These are phyloP conservation scores for Poecilia velifera DNA, from an alignment of 2,797 vertebrate genomes.

Conservation along the genomic window DNA sequence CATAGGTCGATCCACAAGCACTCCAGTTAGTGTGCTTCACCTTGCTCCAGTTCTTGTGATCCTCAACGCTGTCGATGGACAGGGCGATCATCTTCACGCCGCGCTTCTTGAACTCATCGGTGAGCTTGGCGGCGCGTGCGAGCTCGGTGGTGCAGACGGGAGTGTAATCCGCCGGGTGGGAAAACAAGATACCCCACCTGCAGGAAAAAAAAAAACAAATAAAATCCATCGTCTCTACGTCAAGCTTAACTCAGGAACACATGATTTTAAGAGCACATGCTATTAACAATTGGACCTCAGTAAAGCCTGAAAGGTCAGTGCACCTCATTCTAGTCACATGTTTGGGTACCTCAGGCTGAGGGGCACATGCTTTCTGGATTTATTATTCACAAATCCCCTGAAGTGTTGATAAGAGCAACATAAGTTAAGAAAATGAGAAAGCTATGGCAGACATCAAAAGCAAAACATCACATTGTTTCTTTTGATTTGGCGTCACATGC, in stretches of 20 bases:
- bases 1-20: neutral
- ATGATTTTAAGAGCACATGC: neutral
- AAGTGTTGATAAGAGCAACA: no score
- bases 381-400: neutral
- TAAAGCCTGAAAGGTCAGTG: neutral
- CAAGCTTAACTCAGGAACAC: no score
- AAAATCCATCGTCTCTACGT: neutral
- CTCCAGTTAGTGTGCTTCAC: conserved; percentile 57
- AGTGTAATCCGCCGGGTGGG: conserved; percentile 94
- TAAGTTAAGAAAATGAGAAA: neutral
- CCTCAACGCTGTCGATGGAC: conserved; percentile 92
- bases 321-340: neutral
- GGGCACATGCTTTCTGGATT: neutral
- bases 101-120: conserved; percentile 88
- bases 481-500: conserved; percentile 8
- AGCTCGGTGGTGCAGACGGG: conserved; percentile 98
- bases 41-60: conserved; percentile 93
- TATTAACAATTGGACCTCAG: neutral
- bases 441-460: neutral
- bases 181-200: conserved; percentile 97
- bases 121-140: conserved; percentile 86
- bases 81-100: conserved; percentile 94
- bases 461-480: neutral
- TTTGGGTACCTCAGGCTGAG: neutral
- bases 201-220: conserved; percentile 6